Conservation (phyloP, 1,140 invertebrate genomes). For the Meloidogyne chitwoodi region DNA sequence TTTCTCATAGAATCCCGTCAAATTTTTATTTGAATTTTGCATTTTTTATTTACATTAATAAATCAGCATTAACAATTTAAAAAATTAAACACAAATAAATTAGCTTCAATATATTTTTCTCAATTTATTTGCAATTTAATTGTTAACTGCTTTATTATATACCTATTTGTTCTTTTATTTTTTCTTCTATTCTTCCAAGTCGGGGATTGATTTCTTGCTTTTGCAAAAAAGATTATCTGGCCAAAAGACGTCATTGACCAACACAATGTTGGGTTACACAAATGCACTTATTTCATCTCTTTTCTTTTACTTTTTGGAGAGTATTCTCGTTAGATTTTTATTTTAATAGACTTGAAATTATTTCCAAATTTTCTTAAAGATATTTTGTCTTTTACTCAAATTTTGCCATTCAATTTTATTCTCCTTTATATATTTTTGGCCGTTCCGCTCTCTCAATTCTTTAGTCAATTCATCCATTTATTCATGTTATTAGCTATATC, state of each 20-base stretch:
- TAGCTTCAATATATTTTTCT: background rate
- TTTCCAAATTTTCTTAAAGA: background rate
- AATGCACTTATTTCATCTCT: background rate
- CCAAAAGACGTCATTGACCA: slow-evolving; percentile 15
- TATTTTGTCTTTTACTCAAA: background rate
- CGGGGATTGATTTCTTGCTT: slow-evolving; percentile 17
- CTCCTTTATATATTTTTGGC: background rate
- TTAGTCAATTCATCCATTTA: background rate
- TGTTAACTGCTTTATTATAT: background rate
- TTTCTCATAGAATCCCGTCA: background rate
- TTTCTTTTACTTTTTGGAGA: background rate
- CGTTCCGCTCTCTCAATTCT: background rate
- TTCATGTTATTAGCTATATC: background rate
- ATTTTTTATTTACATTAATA: background rate
- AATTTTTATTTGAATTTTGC: background rate
- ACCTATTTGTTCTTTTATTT: background rate
- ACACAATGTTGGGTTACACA: background rate
- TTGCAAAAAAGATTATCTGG: background rate
- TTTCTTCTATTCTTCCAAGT: background rate
- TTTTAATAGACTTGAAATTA: background rate
- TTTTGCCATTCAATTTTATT: background rate
- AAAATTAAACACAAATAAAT: background rate
- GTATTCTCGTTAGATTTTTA: background rate
- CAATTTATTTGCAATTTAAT: background rate
- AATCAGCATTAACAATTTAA: no score